phyloP scores from a whole-genome alignment of 2,888 invertebrate genomes.

The Adineta ricciae region DNA sequence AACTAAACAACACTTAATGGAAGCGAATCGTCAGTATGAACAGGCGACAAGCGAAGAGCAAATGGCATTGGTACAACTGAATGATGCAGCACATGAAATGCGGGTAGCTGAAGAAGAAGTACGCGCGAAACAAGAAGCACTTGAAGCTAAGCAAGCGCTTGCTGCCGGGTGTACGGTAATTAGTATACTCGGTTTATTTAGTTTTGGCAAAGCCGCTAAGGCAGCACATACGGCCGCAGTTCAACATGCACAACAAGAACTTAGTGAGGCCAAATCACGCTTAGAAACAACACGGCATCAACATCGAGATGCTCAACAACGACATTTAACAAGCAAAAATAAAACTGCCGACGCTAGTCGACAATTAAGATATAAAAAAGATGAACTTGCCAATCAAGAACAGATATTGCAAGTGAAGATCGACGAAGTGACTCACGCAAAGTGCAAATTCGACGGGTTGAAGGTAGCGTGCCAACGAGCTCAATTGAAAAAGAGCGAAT shows the following conservation, averaged over 20 bases:
- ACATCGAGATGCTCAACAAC: neutral
- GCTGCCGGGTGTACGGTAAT: neutral
- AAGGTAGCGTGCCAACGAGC: neutral
- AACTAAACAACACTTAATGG: no score
- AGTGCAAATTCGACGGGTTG: neutral
- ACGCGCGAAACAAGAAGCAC: no score
- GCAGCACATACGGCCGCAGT: neutral
- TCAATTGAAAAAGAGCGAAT: neutral
- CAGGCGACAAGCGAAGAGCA: no score
- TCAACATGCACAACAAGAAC: neutral
- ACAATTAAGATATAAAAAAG: neutral
- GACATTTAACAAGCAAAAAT: neutral
- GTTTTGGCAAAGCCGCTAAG: neutral
- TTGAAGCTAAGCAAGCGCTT: neutral
- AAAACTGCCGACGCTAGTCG: neutral
- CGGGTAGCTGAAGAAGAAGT: neutral
- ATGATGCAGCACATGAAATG: neutral
- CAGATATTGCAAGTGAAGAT: neutral
- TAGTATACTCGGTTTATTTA: neutral
- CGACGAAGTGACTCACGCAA: neutral
- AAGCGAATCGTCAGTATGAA: no score
- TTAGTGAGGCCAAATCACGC: neutral
- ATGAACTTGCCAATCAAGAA: neutral
- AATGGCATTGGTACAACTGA: neutral
- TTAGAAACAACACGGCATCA: neutral